Percentiles rank a stretch among this genome's conserved stretches.
Evolutionary conservation across 2,113 vertebrate species (phyloP).

Genomic region (Geococcyx californianus): DNA sequence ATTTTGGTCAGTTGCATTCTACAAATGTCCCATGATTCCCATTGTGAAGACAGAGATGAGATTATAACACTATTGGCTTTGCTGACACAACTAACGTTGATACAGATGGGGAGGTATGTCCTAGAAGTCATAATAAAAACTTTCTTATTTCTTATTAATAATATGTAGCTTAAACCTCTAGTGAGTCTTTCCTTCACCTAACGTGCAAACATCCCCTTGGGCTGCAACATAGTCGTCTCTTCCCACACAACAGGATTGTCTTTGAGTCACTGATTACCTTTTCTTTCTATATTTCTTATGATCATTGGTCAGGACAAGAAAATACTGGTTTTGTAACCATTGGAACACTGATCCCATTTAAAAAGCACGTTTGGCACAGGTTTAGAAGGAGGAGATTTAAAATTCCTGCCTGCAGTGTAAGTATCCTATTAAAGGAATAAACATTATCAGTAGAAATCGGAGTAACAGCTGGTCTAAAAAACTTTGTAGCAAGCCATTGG

Average conservation of each 20-base stretch:
- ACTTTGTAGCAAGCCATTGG: background rate
- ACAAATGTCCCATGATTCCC: background rate
- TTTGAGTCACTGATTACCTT: background rate
- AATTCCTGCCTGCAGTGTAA: background rate
- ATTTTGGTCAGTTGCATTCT: background rate
- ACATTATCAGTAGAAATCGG: background rate
- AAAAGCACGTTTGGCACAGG: background rate
- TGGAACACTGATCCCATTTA: background rate
- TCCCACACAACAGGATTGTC: background rate
- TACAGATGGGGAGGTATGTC: background rate
- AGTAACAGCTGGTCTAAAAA: background rate
- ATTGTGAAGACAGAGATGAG: background rate
- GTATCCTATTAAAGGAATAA: background rate
- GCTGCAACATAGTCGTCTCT: background rate
- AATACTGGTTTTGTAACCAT: background rate
- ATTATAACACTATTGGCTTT: background rate
- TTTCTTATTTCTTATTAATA: background rate
- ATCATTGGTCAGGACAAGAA: background rate
- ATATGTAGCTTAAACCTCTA: background rate
- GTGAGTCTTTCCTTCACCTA: background rate
- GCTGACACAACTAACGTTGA: background rate
- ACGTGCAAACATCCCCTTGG: background rate
- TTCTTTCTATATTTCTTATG: background rate
- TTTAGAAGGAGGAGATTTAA: background rate
- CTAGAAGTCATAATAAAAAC: background rate